Conservation (phyloP, 2,113 vertebrate genomes). For the Galemys pyrenaicus region DNA sequence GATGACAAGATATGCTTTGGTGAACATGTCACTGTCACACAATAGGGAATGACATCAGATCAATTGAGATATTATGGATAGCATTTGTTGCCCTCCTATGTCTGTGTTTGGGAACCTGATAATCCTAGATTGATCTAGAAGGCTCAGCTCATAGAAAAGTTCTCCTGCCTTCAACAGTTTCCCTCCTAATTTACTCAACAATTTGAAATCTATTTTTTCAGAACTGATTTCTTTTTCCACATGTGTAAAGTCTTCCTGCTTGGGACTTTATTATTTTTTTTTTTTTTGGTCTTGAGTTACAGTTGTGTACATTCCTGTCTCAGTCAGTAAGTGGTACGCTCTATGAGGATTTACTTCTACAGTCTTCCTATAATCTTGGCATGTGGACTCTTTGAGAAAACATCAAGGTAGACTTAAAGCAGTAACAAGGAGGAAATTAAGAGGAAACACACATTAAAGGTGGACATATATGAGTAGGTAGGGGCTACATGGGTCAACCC, state of each 20-base stretch:
- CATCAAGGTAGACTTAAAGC: not conserved
- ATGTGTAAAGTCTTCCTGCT: not conserved
- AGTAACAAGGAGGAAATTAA: not conserved
- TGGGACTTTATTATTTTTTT: too few species aligned
- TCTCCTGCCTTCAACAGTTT: not conserved
- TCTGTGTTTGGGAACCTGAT: not conserved
- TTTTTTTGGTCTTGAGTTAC: not conserved
- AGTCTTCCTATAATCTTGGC: not conserved
- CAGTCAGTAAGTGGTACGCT: not conserved
- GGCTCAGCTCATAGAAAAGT: not conserved
- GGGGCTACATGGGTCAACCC: not conserved
- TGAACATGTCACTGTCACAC: not conserved
- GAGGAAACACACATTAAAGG: not conserved
- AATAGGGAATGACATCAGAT: not conserved
- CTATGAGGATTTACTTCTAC: not conserved
- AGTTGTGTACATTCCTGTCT: not conserved
- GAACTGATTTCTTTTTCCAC: conserved; percentile 11
- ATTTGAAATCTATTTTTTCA: not conserved
- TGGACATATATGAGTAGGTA: too few species aligned
- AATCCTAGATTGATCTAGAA: not conserved
- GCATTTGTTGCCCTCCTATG: not conserved
- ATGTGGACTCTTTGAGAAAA: not conserved
- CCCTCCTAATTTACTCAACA: not conserved
- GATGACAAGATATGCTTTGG: not conserved
- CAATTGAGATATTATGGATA: not conserved